phyloP scores from a whole-genome alignment of 2,888 invertebrate species.

The Crepidodera aurea region DNA sequence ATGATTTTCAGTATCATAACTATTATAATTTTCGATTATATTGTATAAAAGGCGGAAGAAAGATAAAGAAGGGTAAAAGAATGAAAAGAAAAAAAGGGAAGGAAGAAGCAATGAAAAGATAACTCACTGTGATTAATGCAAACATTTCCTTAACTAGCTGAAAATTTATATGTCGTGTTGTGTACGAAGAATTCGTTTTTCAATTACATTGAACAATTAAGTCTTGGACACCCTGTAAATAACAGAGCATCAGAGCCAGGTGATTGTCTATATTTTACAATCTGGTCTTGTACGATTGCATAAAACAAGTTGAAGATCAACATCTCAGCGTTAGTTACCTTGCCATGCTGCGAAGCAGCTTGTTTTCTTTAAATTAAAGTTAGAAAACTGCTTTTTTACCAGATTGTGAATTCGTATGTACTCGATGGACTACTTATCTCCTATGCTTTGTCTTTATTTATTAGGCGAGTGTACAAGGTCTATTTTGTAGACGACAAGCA shows the following conservation, averaged over 20 bases:
- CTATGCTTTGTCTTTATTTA: constrained; percentile 13
- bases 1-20: too few species aligned
- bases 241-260: constrained; percentile 27
- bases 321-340: constrained; percentile 42
- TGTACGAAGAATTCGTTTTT: too few species aligned
- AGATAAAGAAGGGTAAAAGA: too few species aligned
- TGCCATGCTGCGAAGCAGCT: constrained; percentile 33
- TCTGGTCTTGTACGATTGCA: constrained; percentile 43
- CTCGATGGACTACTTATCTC: constrained; percentile 6
- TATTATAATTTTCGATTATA: too few species aligned
- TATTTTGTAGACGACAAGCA: background rate
- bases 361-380: constrained; percentile 34
- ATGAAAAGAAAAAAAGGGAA: too few species aligned
- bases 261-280: constrained; percentile 45
- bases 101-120: too few species aligned
- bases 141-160: too few species aligned
- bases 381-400: constrained; percentile 27
- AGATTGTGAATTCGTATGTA: constrained; percentile 24
- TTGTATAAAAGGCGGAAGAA: too few species aligned
- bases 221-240: background rate
- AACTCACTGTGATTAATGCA: too few species aligned
- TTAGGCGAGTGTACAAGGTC: background rate
- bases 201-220: too few species aligned
- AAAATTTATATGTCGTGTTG: too few species aligned
- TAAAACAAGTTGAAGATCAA: constrained; percentile 45